Evolutionary conservation across 2,113 vertebrate species (phyloP), one percentile per base, ranked within the genome.

Genomic region (Cyanoliseus patagonus): DNA sequence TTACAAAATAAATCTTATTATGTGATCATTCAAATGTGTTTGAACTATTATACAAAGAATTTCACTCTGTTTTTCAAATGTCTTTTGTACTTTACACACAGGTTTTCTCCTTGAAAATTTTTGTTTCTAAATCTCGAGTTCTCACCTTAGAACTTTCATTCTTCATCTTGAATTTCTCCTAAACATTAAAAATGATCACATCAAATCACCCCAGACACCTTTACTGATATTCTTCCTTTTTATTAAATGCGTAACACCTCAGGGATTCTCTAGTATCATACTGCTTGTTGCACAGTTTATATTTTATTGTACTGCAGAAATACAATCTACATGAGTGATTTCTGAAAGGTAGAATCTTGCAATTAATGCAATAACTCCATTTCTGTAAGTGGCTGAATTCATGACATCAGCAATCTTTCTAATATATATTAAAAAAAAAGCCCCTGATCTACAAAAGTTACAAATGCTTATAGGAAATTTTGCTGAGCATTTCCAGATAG

Each of bases 131-230:
- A 73, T 64, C 37, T 41, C 49, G n/a, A 76, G 28, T 42, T 93
- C 63, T 74, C 17, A 11, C 6, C 33, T 47, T 42, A 51, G 2
- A 64, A 83, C 18, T 53, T 64, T 83, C 33, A 44, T 33, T 79
- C 31, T 77, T 41, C 41, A 35, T 30, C 13, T 33, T 46, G 14
- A 63, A 46, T 86, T 78, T 41, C 33, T 67, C 31, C 66, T n/a
- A 7, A 8, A 11, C 14, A n/a, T 70, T 49, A 92, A 80, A 80
- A 86, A 23, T 0, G 0, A 28, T n/a, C 23, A 9, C 4, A 57
- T 44, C 41, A 78, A 51, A 69, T 46, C 33, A 74, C 6, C 35
- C 51, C 35, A 70, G 17, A 37, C 17, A 46, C 16, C 33, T 64
- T 61, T 16, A 22, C 42, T 37, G 57, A 55, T 59, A 73, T 19